Base-by-base conservation (phyloP, 1,140 invertebrate species). In the Orussus abietinus region DNA sequence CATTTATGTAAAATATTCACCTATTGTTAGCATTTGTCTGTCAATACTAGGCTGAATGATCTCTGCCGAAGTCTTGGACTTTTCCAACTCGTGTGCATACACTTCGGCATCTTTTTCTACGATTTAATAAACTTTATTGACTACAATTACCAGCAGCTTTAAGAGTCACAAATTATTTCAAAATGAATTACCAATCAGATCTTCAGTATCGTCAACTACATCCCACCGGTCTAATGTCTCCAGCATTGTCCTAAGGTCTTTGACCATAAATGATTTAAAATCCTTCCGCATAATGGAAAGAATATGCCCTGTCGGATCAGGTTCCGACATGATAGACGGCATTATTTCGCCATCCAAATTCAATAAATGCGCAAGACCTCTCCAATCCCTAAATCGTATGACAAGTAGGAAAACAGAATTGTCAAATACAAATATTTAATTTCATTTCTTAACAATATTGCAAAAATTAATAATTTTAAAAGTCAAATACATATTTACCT, bases 171-270 rank as follows among this genome's bases (percentile, higher is more conserved):
- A n/a, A n/a, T n/a, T 21, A 33, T 13, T 28, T 11, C 1, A 31
- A 44, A 42, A 30, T 41, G 43, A 33, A 44, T 28, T 36, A 33
- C 82, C 72, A 47, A 86, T 65, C 15, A 78, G 60, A 22, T 66
- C 49, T 39, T 61, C 51, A 11, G 75, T 67, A 57, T 86, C 83
- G 45, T 82, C 77, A 10, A 80, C 51, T 26, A 85, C 74, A 64
- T 86, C 84, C 73, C 75, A 84, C 46, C 84, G 72, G 50, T 84
- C 82, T 26, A 86, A 70, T 37, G 75, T 59, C 43, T 77, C 72
- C 4, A 86, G 64, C 52, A 64, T 73, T 20, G 54, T 41, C 45
- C 75, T 61, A 6, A 85, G 65, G 46, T 75, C 59, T 5, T 67
- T 62, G 30, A 84, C 59, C 13, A 69, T 77, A 21, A 70, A 65